Base-by-base conservation (phyloP, 2,113 vertebrate species). In the Monopterus albus region DNA sequence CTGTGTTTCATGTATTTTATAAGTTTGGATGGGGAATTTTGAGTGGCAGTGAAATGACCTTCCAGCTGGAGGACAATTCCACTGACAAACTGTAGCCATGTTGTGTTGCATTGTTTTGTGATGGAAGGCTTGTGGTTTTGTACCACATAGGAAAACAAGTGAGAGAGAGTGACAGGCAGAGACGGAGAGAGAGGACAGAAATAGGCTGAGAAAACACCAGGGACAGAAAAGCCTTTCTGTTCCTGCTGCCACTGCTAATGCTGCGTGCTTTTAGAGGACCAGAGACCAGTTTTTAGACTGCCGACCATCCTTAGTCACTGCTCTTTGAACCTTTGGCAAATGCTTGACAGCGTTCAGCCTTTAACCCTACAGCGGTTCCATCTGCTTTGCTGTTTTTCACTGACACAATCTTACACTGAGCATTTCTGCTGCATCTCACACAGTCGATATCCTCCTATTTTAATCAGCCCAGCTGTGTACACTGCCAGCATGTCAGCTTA, bases 21-120 rank as follows among this genome's bases (percentile, higher is more conserved):
- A 15, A 13, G 6, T 56, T 38, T 11, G n/a, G 11, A 6, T 10
- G 25, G 7, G 21, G 42, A 23, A 15, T 17, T 46, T 6, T 21
- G 12, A n/a, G 4, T 58, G 55, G 46, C 66, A 8, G 29, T 29
- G 43, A 71, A 74, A 71, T 43, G 49, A 29, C 53, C n/a, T 49
- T 7, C 4, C 29, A 26, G 20, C 57, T 55, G 17, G 45, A 51
- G 69, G 60, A 50, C 63, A 25, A 25, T 49, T 52, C 65, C 20
- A 13, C 49, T 33, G 51, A 49, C 18, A 38, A 17, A 43, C 13
- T 17, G 52, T 0, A 6, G 35, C 35, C 35, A 26, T n/a, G n/a
- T n/a, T n/a, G n/a, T 29, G 56, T 60, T 38, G 7, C 6, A 10
- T n/a, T n/a, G n/a, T n/a, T n/a, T 7, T 31, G 20, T 50, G 59